Evolutionary conservation across 2,113 vertebrate species (phyloP).

Genomic region (Labeo catla): DNA sequence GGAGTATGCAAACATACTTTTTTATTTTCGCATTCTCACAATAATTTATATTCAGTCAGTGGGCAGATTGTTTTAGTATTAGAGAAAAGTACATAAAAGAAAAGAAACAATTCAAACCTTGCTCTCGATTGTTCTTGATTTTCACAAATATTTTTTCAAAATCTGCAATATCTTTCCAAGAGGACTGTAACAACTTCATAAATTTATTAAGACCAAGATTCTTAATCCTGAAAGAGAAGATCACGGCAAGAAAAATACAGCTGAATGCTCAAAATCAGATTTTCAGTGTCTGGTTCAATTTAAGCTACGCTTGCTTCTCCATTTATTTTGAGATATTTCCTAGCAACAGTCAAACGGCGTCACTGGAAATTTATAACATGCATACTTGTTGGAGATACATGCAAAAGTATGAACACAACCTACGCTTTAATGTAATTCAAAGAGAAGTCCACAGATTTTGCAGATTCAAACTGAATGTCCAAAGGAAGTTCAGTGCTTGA

Average conservation of each 20-base stretch:
- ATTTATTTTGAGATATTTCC: not conserved
- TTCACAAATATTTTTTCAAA: conserved; percentile 93
- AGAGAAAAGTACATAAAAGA: not conserved
- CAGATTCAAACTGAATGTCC: conserved; percentile 95
- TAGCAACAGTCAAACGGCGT: not conserved
- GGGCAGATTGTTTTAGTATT: not conserved
- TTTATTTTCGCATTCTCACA: not conserved
- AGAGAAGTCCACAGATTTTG: conserved; percentile 92
- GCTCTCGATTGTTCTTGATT: no score
- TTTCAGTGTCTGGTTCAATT: not conserved
- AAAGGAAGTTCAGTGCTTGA: conserved; percentile 86
- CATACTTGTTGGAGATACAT: not conserved
- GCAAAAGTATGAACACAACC: conserved; percentile 66
- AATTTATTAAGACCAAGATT: conserved; percentile 94
- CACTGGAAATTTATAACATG: not conserved
- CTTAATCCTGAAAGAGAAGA: conserved; percentile 83
- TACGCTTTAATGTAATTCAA: conserved; percentile 96
- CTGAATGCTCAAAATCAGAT: not conserved
- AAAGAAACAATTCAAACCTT: no score
- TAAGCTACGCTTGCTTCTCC: not conserved
- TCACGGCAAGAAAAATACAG: not conserved
- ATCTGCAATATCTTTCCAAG: conserved; percentile 91
- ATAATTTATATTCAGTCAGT: not conserved
- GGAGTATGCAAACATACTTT: not conserved
- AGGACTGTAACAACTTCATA: conserved; percentile 94